These are phyloP conservation scores for Terrapene triunguis DNA, from an alignment of 2,113 vertebrate genomes.

Conservation along the genomic window DNA sequence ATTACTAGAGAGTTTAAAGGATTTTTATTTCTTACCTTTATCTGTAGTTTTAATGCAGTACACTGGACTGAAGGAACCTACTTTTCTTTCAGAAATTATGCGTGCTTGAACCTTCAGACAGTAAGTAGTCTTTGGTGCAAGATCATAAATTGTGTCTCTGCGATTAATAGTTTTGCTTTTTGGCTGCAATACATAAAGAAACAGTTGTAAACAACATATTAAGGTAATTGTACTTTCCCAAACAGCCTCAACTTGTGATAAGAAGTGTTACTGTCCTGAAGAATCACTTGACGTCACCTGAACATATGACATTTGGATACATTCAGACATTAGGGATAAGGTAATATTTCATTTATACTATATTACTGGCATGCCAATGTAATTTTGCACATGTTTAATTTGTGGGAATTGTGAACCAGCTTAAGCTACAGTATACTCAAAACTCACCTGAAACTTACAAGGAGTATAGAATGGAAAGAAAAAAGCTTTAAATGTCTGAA, in stretches of 20 bases:
- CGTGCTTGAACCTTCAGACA: slow-evolving; percentile 76
- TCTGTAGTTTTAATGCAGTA: slow-evolving; percentile 69
- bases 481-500: neutral
- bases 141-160: slow-evolving; percentile 22
- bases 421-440: neutral
- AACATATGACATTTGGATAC: neutral
- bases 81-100: accelerated
- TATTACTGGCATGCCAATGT: neutral
- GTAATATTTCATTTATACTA: neutral
- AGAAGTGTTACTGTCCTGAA: neutral
- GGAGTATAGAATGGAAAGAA: too few species aligned
- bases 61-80: slow-evolving; percentile 54
- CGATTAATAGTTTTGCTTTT: neutral
- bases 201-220: neutral
- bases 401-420: neutral
- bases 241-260: neutral
- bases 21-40: slow-evolving; percentile 62
- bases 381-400: neutral
- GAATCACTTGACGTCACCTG: neutral
- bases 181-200: slow-evolving; percentile 41
- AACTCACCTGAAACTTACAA: neutral
- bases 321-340: neutral
- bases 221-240: neutral
- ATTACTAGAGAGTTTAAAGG: neutral
- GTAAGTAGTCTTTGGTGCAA: slow-evolving; percentile 75